Evolutionary conservation across 2,797 vertebrate species (phyloP).

Genomic region (Acanthurus tractus): DNA sequence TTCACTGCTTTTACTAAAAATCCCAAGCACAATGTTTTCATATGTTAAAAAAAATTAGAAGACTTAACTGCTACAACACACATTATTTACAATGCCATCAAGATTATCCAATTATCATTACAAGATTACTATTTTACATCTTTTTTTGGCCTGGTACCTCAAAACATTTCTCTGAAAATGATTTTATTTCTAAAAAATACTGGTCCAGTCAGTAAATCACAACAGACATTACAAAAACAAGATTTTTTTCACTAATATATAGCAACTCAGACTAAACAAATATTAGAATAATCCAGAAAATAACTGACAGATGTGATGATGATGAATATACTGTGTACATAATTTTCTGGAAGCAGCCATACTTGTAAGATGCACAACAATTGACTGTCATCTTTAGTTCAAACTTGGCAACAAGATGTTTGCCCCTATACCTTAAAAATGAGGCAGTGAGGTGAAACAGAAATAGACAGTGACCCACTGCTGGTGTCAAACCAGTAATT

Average conservation of each 20-base stretch:
- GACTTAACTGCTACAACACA: neutral
- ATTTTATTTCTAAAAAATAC: too few relatives aligned
- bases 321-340: neutral
- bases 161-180: neutral
- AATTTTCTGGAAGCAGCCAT: neutral
- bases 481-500: slow-evolving; percentile 30
- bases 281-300: neutral
- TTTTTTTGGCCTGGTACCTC: neutral
- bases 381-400: neutral
- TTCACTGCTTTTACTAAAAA: slow-evolving; percentile 84
- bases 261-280: neutral
- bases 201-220: neutral
- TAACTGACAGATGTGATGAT: neutral
- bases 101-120: neutral
- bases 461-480: slow-evolving; percentile 50
- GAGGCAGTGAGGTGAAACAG: slow-evolving; percentile 7
- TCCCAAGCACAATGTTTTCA: neutral
- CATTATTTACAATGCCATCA: neutral
- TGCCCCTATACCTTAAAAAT: slow-evolving; percentile 2
- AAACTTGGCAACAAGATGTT: neutral
- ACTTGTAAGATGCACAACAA: neutral
- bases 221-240: neutral
- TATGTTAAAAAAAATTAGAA: neutral
- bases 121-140: neutral
- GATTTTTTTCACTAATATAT: neutral